These are phyloP conservation scores for Cosmorhoe ocellata DNA, from an alignment of 2,888 invertebrate genomes.

Conservation along the genomic window DNA sequence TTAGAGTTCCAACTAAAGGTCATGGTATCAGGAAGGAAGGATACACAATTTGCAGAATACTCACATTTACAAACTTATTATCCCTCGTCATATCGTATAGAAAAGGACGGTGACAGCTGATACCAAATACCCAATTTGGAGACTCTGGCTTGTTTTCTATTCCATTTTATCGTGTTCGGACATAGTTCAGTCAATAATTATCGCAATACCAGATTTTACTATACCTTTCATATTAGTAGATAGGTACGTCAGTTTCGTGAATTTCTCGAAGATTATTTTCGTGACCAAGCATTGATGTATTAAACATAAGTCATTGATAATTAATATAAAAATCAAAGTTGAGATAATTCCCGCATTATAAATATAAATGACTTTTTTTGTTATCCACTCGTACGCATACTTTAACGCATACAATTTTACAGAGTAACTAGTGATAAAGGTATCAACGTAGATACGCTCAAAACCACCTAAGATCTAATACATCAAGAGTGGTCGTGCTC, in stretches of 20 bases:
- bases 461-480: conserved; percentile 52
- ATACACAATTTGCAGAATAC: conserved; percentile 23
- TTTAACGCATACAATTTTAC: no score
- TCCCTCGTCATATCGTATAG: conserved; percentile 50
- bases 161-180: conserved; percentile 5
- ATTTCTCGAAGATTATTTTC: no score
- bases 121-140: conserved; percentile 43
- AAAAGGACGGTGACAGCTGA: conserved; percentile 45
- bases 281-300: no score
- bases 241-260: no score
- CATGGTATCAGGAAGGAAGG: conserved; percentile 10
- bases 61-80: conserved; percentile 43
- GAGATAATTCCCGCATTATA: no score
- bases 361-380: no score
- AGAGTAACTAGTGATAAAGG: no score
- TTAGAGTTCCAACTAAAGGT: conserved; percentile 2
- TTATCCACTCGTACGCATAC: no score
- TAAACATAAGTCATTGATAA: no score
- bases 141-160: conserved; percentile 29
- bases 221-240: no score
- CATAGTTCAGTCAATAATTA: conserved; percentile 19
- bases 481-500: conserved; percentile 58
- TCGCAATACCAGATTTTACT: conserved; percentile 10
- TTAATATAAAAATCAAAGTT: no score
- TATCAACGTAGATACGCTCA: background rate